Percentiles rank a stretch among this genome's conserved stretches.
phyloP scores from a whole-genome alignment of 2,888 invertebrate species.

The Parascotia fuliginaria region DNA sequence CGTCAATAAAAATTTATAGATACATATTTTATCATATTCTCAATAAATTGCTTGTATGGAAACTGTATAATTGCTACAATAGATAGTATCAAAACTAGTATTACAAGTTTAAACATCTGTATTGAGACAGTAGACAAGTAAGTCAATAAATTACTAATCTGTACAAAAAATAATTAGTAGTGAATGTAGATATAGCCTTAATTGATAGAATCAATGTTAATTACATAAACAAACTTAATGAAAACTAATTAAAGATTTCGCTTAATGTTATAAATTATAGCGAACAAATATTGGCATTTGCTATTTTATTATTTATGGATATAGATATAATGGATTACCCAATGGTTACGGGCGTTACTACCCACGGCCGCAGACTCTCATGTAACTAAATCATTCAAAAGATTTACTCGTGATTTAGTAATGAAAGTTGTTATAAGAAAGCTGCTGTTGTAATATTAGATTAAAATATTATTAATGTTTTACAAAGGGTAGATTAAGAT shows the following conservation, averaged over 20 bases:
- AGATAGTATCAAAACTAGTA: background rate
- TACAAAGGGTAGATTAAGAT: slow-evolving; percentile 57
- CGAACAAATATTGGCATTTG: slow-evolving; percentile 43
- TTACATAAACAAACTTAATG: slow-evolving; percentile 46
- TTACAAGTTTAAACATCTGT: background rate
- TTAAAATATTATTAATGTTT: slow-evolving; percentile 54
- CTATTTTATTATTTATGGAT: slow-evolving; percentile 45
- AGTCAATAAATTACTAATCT: slow-evolving; percentile 4
- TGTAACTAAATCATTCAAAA: slow-evolving; percentile 48
- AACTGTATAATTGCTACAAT: background rate
- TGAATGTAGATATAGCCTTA: slow-evolving; percentile 27
- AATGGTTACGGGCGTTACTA: slow-evolving; percentile 31
- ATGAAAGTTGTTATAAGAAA: slow-evolving; percentile 61
- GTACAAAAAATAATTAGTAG: slow-evolving; percentile 27
- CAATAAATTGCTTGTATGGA: background rate
- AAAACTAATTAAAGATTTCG: slow-evolving; percentile 49
- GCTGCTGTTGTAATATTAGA: slow-evolving; percentile 49
- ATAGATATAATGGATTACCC: slow-evolving; percentile 41
- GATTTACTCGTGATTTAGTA: slow-evolving; percentile 53
- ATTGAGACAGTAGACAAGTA: slow-evolving; percentile 1
- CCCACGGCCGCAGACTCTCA: slow-evolving; percentile 43
- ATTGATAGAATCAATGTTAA: slow-evolving; percentile 38
- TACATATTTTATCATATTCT: too few species aligned
- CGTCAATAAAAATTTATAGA: too few species aligned
- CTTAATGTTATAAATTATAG: slow-evolving; percentile 31